Evolutionary conservation across 2,797 vertebrate genomes (phyloP).

Genomic region (Catharus ustulatus): DNA sequence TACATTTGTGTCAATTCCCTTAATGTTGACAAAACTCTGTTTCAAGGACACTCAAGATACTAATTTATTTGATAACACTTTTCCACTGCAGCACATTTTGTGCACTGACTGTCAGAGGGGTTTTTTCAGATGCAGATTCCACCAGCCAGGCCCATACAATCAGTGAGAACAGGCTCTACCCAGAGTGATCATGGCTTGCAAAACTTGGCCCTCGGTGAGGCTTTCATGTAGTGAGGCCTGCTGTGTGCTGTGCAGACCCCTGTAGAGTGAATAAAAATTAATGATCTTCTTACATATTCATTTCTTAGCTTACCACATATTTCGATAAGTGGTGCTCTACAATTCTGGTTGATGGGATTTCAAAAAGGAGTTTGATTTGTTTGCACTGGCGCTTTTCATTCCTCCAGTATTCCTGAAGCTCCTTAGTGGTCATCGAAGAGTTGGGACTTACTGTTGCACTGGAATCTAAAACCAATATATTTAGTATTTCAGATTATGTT

Average conservation of each 20-base stretch:
- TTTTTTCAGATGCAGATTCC: not conserved
- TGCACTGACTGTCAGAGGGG: not conserved
- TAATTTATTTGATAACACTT: not conserved
- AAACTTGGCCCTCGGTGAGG: not conserved
- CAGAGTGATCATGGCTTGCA: not conserved
- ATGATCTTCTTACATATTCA: conserved; percentile 22
- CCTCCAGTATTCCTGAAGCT: conserved; percentile 89
- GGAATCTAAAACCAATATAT: conserved; percentile 3
- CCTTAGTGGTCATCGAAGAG: conserved; percentile 87
- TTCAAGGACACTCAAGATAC: not conserved
- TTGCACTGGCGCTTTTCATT: conserved; percentile 78
- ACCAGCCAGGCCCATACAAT: not conserved
- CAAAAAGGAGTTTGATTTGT: conserved; percentile 85
- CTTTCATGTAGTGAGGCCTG: conserved; percentile 24
- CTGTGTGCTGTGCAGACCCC: not conserved
- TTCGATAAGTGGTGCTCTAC: conserved; percentile 78
- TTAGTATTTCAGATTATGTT: not conserved
- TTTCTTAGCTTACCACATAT: conserved; percentile 85
- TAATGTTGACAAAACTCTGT: not conserved
- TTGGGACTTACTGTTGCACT: conserved; percentile 34
- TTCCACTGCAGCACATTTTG: not conserved
- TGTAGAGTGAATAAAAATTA: conserved; percentile 29
- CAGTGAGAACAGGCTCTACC: not conserved
- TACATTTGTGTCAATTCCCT: not conserved
- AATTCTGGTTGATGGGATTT: conserved; percentile 83